phyloP scores from a whole-genome alignment of 2,113 vertebrate genomes.

The Burhinus oedicnemus region DNA sequence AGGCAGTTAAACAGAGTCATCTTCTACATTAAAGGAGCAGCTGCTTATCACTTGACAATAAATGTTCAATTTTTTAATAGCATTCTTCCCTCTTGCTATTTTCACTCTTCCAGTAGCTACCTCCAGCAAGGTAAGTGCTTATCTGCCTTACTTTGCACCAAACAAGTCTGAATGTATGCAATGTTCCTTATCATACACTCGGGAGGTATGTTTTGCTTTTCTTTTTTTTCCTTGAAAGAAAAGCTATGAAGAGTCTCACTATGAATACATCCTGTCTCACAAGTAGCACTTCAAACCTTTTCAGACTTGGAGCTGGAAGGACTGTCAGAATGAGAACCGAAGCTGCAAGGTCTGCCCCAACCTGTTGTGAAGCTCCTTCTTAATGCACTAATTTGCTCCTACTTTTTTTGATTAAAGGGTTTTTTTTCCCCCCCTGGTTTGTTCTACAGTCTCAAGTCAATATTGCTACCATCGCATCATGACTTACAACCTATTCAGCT shows the following conservation, averaged over 20 bases:
- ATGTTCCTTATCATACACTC: not conserved
- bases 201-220: not conserved
- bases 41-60: not conserved
- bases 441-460: not conserved
- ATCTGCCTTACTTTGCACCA: not conserved
- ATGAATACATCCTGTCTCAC: not conserved
- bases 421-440: accelerated
- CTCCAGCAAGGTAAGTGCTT: not conserved
- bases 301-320: not conserved
- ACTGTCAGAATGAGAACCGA: not conserved
- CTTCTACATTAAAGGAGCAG: not conserved
- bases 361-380: not conserved
- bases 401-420: not conserved
- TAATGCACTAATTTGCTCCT: not conserved
- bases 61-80: not conserved
- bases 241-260: accelerated
- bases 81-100: not conserved
- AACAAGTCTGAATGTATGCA: not conserved
- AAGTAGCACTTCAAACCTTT: not conserved
- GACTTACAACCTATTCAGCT: not conserved
- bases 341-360: not conserved
- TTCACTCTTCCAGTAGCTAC: not conserved
- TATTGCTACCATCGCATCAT: not conserved
- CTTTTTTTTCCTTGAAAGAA: not conserved
- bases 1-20: not conserved